These are phyloP conservation scores for Malaclemys terrapin DNA, from an alignment of 2,113 vertebrate genomes.

Conservation along the genomic window DNA sequence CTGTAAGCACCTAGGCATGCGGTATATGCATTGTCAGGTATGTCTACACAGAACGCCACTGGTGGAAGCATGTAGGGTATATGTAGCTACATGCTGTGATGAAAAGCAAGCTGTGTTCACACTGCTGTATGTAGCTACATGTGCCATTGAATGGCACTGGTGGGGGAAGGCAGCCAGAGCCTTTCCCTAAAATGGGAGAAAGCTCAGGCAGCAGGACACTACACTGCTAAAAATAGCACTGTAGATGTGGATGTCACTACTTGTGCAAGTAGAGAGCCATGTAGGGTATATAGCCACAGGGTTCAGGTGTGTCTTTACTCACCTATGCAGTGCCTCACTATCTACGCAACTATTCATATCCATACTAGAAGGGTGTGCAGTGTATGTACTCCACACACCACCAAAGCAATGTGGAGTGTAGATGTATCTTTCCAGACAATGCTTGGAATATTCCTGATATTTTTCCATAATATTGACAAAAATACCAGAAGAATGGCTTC, in stretches of 20 bases:
- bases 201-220: neutral
- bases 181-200: neutral
- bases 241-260: neutral
- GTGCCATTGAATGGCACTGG: neutral
- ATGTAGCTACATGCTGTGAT: neutral
- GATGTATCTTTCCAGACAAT: neutral
- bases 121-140: neutral
- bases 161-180: neutral
- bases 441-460: neutral
- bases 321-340: neutral
- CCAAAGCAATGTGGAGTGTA: neutral
- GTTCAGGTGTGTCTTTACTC: neutral
- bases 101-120: neutral
- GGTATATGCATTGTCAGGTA: neutral
- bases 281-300: neutral
- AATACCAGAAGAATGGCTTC: neutral
- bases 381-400: neutral
- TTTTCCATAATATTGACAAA: neutral
- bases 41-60: neutral
- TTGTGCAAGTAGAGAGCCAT: neutral
- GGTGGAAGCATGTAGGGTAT: neutral
- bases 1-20: neutral
- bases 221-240: neutral
- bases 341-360: no score
- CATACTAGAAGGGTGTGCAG: neutral